Evolutionary conservation across 2,797 vertebrate genomes (phyloP).

Genomic region (Bovichtus diacanthus): DNA sequence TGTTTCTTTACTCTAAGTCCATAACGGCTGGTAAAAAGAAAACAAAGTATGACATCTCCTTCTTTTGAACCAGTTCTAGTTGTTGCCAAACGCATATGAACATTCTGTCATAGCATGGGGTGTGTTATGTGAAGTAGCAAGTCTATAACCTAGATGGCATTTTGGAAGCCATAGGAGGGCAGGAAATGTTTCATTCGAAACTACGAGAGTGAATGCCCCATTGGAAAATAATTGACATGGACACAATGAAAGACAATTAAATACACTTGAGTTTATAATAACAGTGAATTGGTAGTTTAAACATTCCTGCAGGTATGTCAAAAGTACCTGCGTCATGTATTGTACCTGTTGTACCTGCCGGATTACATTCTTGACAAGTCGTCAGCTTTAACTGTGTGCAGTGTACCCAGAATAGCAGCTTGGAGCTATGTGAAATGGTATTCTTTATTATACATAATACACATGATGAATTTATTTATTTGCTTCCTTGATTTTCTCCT

Average conservation of each 20-base stretch:
- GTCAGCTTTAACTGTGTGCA: conserved; percentile 15
- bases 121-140: conserved; percentile 7
- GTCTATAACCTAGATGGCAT: neutral
- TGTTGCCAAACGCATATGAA: neutral
- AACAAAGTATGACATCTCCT: too few species aligned
- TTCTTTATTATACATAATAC: neutral
- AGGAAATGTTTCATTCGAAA: conserved; percentile 50
- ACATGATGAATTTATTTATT: neutral
- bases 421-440: conserved; percentile 1
- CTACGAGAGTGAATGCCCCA: conserved; percentile 27
- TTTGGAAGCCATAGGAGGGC: conserved; percentile 8
- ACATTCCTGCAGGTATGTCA: conserved; percentile 46
- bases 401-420: conserved; percentile 11
- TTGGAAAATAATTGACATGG: conserved; percentile 23
- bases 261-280: neutral
- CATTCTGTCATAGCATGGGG: neutral
- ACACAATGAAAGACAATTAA: conserved; percentile 20
- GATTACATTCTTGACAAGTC: conserved; percentile 57
- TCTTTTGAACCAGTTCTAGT: neutral
- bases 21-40: neutral
- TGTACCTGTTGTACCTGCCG: conserved; percentile 55
- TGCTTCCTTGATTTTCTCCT: neutral
- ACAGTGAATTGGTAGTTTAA: conserved; percentile 36
- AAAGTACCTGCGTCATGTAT: conserved; percentile 37
- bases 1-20: neutral